A percentile compares a stretch with the other conserved stretches of the same genome.
phyloP scores from a whole-genome alignment of 2,113 vertebrate genomes.

The Limanda limanda region DNA sequence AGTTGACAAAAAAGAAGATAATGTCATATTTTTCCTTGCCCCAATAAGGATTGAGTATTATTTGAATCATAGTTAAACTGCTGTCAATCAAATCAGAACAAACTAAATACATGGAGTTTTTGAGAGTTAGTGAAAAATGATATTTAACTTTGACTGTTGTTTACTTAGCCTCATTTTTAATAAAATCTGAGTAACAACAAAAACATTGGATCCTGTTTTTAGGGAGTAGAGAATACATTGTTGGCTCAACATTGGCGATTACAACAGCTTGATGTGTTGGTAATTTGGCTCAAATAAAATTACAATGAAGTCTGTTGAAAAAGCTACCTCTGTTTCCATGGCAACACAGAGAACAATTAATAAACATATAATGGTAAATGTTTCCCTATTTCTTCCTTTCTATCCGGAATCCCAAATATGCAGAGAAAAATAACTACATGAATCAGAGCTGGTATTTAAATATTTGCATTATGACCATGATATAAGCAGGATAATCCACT shows the following conservation, averaged over 20 bases:
- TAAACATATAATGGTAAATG: background rate
- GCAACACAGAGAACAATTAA: background rate
- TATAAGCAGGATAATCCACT: constrained; percentile 48
- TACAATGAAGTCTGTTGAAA: background rate
- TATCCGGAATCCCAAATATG: background rate
- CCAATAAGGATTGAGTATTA: background rate
- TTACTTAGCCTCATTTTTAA: no score
- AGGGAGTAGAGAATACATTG: background rate
- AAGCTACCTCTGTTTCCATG: background rate
- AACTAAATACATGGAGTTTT: no score
- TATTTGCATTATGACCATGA: background rate
- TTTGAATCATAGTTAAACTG: background rate
- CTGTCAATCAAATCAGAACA: background rate
- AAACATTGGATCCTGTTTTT: background rate
- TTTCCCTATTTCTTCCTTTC: background rate
- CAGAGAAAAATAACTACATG: background rate
- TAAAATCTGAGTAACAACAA: no score
- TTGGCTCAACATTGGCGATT: no score
- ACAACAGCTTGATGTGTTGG: no score
- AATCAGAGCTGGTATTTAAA: constrained; percentile 14
- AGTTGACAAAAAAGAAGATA: background rate
- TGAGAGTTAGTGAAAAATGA: no score
- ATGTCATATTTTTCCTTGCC: background rate
- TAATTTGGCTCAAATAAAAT: no score
- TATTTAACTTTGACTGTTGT: no score